Percentiles rank a stretch among this genome's conserved stretches.
These are phyloP conservation scores for Orientallactaga bullata DNA, from an alignment of 2,113 vertebrate species.

Conservation along the genomic window DNA sequence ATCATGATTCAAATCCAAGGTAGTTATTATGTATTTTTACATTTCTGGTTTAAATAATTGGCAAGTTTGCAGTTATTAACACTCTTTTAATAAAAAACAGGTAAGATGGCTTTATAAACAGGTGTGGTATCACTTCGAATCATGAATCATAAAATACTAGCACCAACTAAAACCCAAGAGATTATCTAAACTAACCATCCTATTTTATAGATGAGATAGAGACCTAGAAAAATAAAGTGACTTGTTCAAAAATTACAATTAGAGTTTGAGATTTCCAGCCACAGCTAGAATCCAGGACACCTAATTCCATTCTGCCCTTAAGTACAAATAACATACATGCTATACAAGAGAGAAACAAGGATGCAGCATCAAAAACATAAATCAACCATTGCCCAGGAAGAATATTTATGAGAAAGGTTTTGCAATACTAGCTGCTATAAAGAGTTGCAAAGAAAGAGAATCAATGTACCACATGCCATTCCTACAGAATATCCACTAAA, in stretches of 20 bases:
- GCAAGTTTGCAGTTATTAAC: background rate
- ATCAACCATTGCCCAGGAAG: background rate
- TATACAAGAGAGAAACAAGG: background rate
- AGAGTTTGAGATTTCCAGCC: background rate
- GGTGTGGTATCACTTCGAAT: background rate
- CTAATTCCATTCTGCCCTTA: background rate
- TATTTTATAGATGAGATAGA: background rate
- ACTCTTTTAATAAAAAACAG: background rate
- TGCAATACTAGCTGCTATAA: background rate
- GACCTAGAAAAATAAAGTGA: background rate
- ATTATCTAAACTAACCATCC: background rate
- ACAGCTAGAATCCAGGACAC: background rate
- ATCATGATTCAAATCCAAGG: background rate
- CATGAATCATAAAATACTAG: background rate
- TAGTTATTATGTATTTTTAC: background rate
- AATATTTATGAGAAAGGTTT: background rate
- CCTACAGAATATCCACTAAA: background rate
- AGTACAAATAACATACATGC: rapidly evolving
- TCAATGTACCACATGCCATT: background rate
- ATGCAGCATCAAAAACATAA: background rate
- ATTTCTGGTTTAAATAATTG: background rate
- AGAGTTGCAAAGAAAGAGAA: background rate
- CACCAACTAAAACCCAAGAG: background rate
- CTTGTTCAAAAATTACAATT: background rate
- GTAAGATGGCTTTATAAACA: background rate